Evolutionary conservation across 2,888 invertebrate genomes (phyloP), one percentile per base, ranked within the genome.

Genomic region (Lepidochrysops patricia): DNA sequence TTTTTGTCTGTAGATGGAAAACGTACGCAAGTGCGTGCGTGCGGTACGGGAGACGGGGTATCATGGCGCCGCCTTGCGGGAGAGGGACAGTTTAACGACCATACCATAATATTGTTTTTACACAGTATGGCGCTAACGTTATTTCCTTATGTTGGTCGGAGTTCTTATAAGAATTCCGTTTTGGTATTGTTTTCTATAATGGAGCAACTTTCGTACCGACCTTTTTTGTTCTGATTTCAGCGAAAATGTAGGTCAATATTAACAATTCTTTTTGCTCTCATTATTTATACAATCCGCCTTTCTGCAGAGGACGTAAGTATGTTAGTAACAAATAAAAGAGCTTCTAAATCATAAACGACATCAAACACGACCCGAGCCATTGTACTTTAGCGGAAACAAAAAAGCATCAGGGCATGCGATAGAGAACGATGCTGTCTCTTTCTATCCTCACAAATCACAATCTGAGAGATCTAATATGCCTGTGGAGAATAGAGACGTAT

Each of bases 41-140:
- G 61, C 62, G 62, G 61, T 58, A 60, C 62, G 70, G 62, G 62
- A 32, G 69, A 68, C 67, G 71, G 69, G 71, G 70, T 72, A 68
- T 68, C 64, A 71, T 82, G 86, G 86, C 86, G 87, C 85, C 86
- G 82, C 84, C 78, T 79, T 75, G 84, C 80, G 84, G 82, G 85
- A 82, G 84, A 79, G 83, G 75, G 79, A 80, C 81, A 77, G 78
- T 80, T 84, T 85, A 83, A 87, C 85, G 82, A 80, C 80, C 79
- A 80, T 75, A 77, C 80, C 73, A 80, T 82, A 81, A 81, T 83
- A 81, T 82, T 84, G 82, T 84, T 85, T 84, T 80, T 79, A 73
- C 73, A 70, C 79, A 79, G 80, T 84, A 80, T 84, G 84, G 85
- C 84, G 84, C 83, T 81, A 80, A 84, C 80, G 75, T 80, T 79